These are phyloP conservation scores for Salvelinus sp. DNA, from an alignment of 2,113 vertebrate genomes.

Conservation along the genomic window DNA sequence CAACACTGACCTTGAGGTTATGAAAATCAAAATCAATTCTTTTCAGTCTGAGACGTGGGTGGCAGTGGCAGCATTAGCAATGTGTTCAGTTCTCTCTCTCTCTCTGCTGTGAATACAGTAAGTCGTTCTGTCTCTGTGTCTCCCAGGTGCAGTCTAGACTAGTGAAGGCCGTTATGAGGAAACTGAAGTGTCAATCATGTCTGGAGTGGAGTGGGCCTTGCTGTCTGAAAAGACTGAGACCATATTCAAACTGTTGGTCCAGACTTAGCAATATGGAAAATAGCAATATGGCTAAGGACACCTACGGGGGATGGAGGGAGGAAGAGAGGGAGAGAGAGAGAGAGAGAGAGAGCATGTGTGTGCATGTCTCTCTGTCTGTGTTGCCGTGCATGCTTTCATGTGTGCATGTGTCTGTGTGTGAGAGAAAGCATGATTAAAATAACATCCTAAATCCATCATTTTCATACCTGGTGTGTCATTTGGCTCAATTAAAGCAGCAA, in stretches of 20 bases:
- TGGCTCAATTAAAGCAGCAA: not conserved
- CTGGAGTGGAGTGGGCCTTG: not conserved
- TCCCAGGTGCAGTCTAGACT: conserved; percentile 29
- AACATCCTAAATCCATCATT: not conserved
- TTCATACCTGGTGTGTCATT: not conserved
- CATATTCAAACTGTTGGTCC: not conserved
- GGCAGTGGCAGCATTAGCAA: no score
- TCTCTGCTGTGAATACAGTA: not conserved
- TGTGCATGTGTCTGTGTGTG: not conserved
- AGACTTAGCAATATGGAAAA: no score
- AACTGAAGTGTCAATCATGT: conserved; percentile 22
- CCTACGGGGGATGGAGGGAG: not conserved
- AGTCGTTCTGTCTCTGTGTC: not conserved
- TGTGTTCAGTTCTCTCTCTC: conserved; percentile 10
- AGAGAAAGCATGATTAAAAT: not conserved
- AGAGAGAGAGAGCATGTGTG: not conserved
- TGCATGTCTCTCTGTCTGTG: not conserved
- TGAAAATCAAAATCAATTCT: conserved; percentile 66
- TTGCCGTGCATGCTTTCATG: no score
- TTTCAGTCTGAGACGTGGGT: conserved; percentile 15
- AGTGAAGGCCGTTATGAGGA: conserved; percentile 24
- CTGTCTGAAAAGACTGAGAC: not conserved
- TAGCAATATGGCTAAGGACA: not conserved
- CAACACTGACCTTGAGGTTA: conserved; percentile 57
- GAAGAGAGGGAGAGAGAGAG: not conserved